Evolutionary conservation across 2,888 invertebrate species (phyloP).

Genomic region (Theretra japonica): DNA sequence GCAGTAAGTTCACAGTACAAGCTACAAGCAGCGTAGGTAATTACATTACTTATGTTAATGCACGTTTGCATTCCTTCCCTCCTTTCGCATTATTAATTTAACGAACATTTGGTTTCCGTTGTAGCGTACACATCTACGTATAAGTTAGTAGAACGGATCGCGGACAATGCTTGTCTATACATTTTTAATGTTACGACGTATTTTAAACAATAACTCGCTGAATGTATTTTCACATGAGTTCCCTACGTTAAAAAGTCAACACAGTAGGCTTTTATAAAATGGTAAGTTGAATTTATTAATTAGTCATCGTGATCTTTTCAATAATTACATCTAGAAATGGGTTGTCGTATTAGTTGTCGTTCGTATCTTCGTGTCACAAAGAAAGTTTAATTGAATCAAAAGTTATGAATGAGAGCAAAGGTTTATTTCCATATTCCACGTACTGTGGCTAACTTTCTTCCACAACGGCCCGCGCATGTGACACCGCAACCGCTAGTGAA

Average conservation of each 20-base stretch:
- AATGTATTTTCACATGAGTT: neutral
- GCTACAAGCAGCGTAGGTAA: constrained; percentile 33
- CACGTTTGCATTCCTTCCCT: constrained; percentile 36
- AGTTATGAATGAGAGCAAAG: neutral
- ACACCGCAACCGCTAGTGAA: neutral
- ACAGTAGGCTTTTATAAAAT: too few relatives aligned
- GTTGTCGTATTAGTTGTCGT: too few relatives aligned
- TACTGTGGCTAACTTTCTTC: neutral
- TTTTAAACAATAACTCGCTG: neutral
- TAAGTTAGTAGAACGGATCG: neutral
- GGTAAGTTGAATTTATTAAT: too few relatives aligned
- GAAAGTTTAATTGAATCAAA: neutral
- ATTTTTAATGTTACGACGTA: neutral
- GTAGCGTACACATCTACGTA: neutral
- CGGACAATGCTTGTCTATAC: neutral
- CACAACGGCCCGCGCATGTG: neutral
- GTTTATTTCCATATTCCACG: neutral
- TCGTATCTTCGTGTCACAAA: too few relatives aligned
- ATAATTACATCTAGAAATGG: too few relatives aligned
- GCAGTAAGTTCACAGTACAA: constrained; percentile 35
- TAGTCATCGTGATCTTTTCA: too few relatives aligned
- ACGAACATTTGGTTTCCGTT: constrained; percentile 34
- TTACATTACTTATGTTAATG: constrained; percentile 45
- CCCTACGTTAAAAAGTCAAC: too few relatives aligned
- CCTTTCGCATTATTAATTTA: constrained; percentile 39